A percentile compares a stretch with the other conserved stretches of the same genome.
Conservation (phyloP, 1,140 invertebrate species). For the Pseudomyrmex pallidus region DNA sequence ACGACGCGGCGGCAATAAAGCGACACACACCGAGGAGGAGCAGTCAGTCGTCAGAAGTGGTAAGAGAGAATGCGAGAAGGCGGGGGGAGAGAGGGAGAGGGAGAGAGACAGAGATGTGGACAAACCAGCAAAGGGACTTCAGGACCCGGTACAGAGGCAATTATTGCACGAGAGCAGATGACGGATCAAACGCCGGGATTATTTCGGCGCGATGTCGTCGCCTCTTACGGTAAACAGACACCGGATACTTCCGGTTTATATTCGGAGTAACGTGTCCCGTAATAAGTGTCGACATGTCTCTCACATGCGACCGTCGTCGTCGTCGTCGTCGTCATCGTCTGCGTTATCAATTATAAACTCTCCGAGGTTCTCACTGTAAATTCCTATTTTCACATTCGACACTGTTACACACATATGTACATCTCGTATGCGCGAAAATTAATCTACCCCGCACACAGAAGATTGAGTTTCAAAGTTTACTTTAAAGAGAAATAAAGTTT, state of each 20-base stretch:
- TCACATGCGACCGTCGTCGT: too few relatives aligned
- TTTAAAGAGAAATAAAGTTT: too few relatives aligned
- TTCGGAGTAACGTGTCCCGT: not conserved
- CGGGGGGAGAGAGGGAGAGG: slow-evolving; percentile 6
- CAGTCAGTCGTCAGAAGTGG: slow-evolving; percentile 34
- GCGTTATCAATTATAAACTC: too few relatives aligned
- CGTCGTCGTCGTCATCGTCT: too few relatives aligned
- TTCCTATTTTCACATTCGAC: too few relatives aligned
- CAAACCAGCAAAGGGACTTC: slow-evolving; percentile 38
- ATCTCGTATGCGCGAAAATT: too few relatives aligned
- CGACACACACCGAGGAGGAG: slow-evolving; percentile 57
- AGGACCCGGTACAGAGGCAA: slow-evolving; percentile 66
- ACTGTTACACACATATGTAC: too few relatives aligned
- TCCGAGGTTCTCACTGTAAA: too few relatives aligned
- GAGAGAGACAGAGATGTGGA: slow-evolving; percentile 53
- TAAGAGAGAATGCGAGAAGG: slow-evolving; percentile 53
- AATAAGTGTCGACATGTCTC: not conserved
- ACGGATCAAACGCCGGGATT: slow-evolving; percentile 68
- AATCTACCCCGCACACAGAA: too few relatives aligned
- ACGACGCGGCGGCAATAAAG: slow-evolving; percentile 46
- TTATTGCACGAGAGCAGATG: slow-evolving; percentile 70
- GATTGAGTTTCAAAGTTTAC: too few relatives aligned
- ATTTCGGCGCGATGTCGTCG: slow-evolving; percentile 52
- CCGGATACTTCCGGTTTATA: slow-evolving; percentile 47
- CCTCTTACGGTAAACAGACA: not conserved